A percentile compares a stretch with the other conserved stretches of the same genome.
phyloP scores from a whole-genome alignment of 2,797 vertebrate species.

The Poeciliopsis turneri region DNA sequence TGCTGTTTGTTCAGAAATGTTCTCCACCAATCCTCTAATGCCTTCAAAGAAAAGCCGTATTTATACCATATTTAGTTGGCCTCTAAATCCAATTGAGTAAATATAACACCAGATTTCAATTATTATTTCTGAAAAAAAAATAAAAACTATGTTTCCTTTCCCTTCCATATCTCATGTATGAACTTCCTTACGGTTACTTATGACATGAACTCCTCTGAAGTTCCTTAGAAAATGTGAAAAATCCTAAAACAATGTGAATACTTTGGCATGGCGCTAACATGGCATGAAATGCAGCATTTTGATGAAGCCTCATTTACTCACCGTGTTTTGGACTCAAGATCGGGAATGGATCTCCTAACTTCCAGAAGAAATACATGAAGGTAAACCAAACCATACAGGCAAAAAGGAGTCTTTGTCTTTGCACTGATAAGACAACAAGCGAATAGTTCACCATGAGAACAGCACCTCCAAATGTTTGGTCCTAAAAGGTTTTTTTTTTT shows the following conservation, averaged over 20 bases:
- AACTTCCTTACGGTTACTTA: too few relatives aligned
- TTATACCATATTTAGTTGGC: neutral
- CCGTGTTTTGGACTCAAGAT: slow-evolving; percentile 98
- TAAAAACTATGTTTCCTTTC: neutral
- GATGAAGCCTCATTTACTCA: slow-evolving; percentile 64
- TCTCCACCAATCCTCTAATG: neutral
- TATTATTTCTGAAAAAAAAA: neutral
- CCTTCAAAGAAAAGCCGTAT: neutral
- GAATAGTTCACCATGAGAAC: slow-evolving; percentile 3
- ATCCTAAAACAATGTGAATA: neutral
- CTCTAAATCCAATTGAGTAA: neutral
- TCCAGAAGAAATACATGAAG: slow-evolving; percentile 99
- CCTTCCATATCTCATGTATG: neutral
- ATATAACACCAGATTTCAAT: neutral
- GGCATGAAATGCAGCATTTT: neutral
- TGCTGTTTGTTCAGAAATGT: neutral
- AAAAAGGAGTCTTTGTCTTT: slow-evolving; percentile 92
- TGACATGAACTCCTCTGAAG: neutral
- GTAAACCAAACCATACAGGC: slow-evolving; percentile 96
- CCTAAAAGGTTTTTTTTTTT: neutral
- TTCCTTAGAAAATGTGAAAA: neutral
- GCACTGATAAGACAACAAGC: slow-evolving; percentile 79
- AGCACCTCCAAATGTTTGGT: neutral
- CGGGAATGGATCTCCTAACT: slow-evolving; percentile 96
- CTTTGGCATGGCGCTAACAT: neutral